Conservation (phyloP, 2,888 invertebrate genomes). For the Limnephilus marmoratus region DNA sequence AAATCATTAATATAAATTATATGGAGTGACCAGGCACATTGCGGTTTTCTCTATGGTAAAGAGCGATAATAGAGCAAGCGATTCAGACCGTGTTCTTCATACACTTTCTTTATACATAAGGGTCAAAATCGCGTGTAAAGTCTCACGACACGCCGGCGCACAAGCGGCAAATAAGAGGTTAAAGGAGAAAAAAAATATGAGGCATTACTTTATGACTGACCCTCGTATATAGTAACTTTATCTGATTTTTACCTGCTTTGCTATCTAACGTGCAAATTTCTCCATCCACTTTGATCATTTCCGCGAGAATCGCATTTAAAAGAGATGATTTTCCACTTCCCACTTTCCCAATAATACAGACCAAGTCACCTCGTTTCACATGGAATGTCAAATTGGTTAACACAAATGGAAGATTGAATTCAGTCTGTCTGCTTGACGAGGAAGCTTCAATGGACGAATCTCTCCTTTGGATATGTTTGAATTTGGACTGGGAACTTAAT, state of each 20-base stretch:
- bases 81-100: no score
- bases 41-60: no score
- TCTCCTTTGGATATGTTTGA: constrained; percentile 68
- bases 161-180: no score
- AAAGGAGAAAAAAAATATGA: no score
- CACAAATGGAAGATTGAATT: constrained; percentile 69
- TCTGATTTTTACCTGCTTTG: constrained; percentile 75
- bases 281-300: constrained; percentile 85
- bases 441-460: constrained; percentile 70
- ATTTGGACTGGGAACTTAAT: constrained; percentile 51
- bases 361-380: constrained; percentile 82
- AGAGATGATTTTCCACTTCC: constrained; percentile 95
- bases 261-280: constrained; percentile 83
- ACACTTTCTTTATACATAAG: no score
- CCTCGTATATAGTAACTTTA: background rate
- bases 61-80: no score
- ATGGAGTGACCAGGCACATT: no score
- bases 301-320: constrained; percentile 90
- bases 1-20: no score
- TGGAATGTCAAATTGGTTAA: constrained; percentile 72
- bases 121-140: no score
- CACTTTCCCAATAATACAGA: constrained; percentile 92
- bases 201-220: no score
- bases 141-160: no score
- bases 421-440: constrained; percentile 27